These are phyloP conservation scores for Conops quadrifasciatus DNA, from an alignment of 2,888 invertebrate genomes.

Conservation along the genomic window DNA sequence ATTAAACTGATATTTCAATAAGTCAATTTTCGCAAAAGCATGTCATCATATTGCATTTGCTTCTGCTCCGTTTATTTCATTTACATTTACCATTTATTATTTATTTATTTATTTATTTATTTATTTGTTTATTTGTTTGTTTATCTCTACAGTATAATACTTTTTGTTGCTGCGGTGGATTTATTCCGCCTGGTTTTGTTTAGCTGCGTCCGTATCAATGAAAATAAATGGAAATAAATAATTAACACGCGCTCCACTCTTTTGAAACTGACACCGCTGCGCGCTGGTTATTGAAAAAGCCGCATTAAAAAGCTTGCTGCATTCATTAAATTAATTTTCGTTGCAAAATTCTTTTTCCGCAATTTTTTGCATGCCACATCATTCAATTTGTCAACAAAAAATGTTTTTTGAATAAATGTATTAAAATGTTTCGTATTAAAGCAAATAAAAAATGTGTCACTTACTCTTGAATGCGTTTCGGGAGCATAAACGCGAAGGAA, in stretches of 20 bases:
- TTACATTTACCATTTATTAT: conserved; percentile 7
- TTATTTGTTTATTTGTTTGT: not conserved
- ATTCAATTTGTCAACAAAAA: not conserved
- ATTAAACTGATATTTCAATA: too few species aligned
- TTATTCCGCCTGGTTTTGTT: not conserved
- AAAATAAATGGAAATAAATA: conserved; percentile 13
- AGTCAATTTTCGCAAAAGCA: too few species aligned
- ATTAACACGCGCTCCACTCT: not conserved
- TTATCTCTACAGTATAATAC: too few species aligned
- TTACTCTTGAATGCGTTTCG: too few species aligned
- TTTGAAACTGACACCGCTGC: not conserved
- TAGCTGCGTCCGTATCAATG: too few species aligned
- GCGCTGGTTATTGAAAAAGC: not conserved
- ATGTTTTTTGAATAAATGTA: conserved; percentile 1
- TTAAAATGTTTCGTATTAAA: not conserved
- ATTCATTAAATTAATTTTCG: not conserved
- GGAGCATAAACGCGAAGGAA: not conserved
- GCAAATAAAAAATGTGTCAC: too few species aligned
- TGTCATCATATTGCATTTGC: too few species aligned
- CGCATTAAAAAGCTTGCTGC: too few species aligned
- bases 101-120: conserved; percentile 11
- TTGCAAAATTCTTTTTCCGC: too few species aligned
- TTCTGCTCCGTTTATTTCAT: not conserved
- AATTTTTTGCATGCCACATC: too few species aligned
- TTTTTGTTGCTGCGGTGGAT: not conserved